Conservation (phyloP, 2,888 invertebrate species). For the Malacosoma neustria region DNA sequence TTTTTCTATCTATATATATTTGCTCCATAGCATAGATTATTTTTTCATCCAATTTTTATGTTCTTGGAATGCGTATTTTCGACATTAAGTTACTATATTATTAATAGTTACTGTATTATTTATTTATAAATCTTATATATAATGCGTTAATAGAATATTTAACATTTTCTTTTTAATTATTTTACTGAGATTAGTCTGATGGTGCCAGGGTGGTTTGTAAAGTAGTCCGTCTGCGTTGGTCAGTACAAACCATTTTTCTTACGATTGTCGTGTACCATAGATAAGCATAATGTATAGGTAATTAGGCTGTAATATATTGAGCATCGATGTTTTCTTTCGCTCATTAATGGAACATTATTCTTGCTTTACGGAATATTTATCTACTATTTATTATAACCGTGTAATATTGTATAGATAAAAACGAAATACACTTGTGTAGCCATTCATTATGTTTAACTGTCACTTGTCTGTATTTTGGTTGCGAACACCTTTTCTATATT, state of each 20-base stretch:
- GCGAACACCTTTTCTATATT: too few species aligned
- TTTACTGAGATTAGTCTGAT: too few species aligned
- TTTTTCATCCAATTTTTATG: too few species aligned
- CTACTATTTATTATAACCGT: slow-evolving; percentile 30
- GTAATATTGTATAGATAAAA: slow-evolving; percentile 20
- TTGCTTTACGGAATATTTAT: slow-evolving; percentile 53
- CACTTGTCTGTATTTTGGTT: background rate
- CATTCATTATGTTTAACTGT: slow-evolving; percentile 15
- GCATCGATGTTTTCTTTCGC: slow-evolving; percentile 49
- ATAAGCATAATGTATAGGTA: slow-evolving; percentile 69
- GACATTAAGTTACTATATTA: too few species aligned
- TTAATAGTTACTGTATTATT: too few species aligned
- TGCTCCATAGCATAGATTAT: too few species aligned
- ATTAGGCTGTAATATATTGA: slow-evolving; percentile 64
- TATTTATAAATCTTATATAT: too few species aligned
- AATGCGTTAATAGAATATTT: too few species aligned
- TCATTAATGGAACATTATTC: slow-evolving; percentile 60
- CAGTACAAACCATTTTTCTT: slow-evolving; percentile 47
- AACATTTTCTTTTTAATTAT: too few species aligned
- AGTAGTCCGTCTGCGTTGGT: background rate
- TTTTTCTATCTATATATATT: too few species aligned
- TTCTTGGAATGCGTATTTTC: too few species aligned
- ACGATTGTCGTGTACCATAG: slow-evolving; percentile 28
- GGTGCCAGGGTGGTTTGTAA: too few species aligned
- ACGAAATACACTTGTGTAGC: slow-evolving; percentile 10